phyloP scores from a whole-genome alignment of 2,888 invertebrate genomes.

The Coremacera marginata region DNA sequence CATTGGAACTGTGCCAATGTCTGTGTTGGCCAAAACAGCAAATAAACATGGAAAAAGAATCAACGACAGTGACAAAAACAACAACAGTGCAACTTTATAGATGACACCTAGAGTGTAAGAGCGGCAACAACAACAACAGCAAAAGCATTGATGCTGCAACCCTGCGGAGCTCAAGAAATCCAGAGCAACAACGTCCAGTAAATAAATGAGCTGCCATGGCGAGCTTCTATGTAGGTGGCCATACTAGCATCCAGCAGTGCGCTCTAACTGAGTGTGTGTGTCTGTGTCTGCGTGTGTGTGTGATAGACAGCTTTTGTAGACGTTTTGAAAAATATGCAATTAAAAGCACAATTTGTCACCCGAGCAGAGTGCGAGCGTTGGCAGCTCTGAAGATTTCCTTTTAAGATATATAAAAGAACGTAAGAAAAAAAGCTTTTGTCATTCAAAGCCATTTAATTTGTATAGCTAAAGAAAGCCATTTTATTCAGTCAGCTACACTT shows the following conservation, averaged over 20 bases:
- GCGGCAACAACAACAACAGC: constrained; percentile 44
- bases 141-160: constrained; percentile 38
- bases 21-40: not conserved
- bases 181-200: not conserved
- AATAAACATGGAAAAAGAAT: not conserved
- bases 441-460: not conserved
- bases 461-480: not conserved
- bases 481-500: not conserved
- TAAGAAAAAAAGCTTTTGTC: not conserved
- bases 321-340: constrained; percentile 12
- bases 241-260: no score
- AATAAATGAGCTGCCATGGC: not conserved
- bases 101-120: constrained; percentile 54
- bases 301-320: not conserved
- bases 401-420: not conserved
- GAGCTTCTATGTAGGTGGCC: not conserved
- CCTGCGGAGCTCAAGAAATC: not conserved
- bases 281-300: constrained; percentile 24
- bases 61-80: constrained; percentile 42
- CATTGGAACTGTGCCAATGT: constrained; percentile 10
- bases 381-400: not conserved
- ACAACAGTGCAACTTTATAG: constrained; percentile 48
- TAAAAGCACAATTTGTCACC: constrained; percentile 30
- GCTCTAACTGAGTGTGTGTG: constrained; percentile 7
- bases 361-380: not conserved